Base-by-base conservation (phyloP, 2,113 vertebrate genomes). In the Calidris pugnax region DNA sequence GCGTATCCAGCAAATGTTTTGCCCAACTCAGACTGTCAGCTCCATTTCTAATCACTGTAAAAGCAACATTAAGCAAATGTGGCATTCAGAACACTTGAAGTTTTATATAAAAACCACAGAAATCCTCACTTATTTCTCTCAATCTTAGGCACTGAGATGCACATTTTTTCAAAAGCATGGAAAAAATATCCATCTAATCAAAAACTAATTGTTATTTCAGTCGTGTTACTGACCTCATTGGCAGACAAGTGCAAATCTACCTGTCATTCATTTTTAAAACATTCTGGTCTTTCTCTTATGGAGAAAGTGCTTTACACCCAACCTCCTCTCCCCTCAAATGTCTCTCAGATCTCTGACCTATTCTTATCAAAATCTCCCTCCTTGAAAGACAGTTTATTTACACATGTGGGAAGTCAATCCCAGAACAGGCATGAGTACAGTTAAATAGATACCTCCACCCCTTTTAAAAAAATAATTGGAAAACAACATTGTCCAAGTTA, bases 401-500 rank as follows among this genome's bases (percentile, higher is more conserved):
- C 53, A 85, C 26, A 57, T 3, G 7, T 53, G 37, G 5, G 2
- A 95, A 92, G 30, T 32, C 87, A 91, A 72, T 92, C 53, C 67
- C 59, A 74, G 30, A 90, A 92, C 45, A 96, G 50, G 26, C 50
- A 67, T 13, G 35, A 75, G 45, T 55, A 75, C 51, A 89, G n/a
- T 24, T 75, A 87, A 96, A 94, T 64, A 87, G 79, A 24, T 47
- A 33, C 51, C 53, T 47, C 13, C 20, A 24, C 12, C 43, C 17
- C 1, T 4, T 39, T 56, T 60, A 53, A 32, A 59, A 96, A 66
- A 55, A 50, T 9, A 75, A 86, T 59, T 66, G 67, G 28, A 85
- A 94, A 97, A n/a, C 37, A 90, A 43, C n/a, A 78, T 92, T 95
- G 28, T 92, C 32, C 20, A 62, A 82, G 51, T 87, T 80, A 60